These are phyloP conservation scores for Parnassius mnemosyne DNA, from an alignment of 2,888 invertebrate genomes.

Conservation along the genomic window DNA sequence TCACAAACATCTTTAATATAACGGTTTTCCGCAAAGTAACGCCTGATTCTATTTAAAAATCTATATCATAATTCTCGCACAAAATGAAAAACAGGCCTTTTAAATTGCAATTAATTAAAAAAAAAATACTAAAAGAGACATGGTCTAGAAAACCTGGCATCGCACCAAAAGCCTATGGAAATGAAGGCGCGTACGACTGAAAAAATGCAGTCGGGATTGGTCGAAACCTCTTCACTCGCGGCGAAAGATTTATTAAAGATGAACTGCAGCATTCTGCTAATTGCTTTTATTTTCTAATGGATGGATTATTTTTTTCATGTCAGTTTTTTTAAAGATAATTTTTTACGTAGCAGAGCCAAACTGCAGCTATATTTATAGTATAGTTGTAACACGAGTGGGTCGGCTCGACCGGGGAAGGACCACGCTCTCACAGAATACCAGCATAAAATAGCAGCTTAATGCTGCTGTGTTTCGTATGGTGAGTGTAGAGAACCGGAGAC, in stretches of 20 bases:
- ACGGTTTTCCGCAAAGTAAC: no score
- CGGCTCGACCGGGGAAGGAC: no score
- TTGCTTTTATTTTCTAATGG: slow-evolving; percentile 8
- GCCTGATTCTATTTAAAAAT: no score
- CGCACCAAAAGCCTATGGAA: slow-evolving; percentile 9
- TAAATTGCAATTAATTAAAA: slow-evolving; percentile 18
- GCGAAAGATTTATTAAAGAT: slow-evolving; percentile 16
- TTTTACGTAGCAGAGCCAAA: no score
- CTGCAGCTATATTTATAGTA: no score
- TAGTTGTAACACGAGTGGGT: no score
- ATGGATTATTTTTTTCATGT: neutral
- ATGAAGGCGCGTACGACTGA: slow-evolving; percentile 1
- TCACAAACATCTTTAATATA: no score
- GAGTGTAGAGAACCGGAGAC: no score
- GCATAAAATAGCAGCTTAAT: no score
- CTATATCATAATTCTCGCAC: neutral
- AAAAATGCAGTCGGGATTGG: slow-evolving; percentile 11
- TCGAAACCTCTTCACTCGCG: slow-evolving; percentile 5
- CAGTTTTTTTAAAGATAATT: no score
- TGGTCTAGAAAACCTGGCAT: slow-evolving; percentile 13
- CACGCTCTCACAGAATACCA: no score
- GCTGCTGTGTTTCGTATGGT: no score
- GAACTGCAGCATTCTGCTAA: slow-evolving; percentile 7
- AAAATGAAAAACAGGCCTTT: neutral
- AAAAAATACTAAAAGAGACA: slow-evolving; percentile 1